Percentiles rank a stretch among this genome's conserved stretches.
These are phyloP conservation scores for Ammodramus savannarum DNA, from an alignment of 2,113 vertebrate genomes.

Conservation along the genomic window DNA sequence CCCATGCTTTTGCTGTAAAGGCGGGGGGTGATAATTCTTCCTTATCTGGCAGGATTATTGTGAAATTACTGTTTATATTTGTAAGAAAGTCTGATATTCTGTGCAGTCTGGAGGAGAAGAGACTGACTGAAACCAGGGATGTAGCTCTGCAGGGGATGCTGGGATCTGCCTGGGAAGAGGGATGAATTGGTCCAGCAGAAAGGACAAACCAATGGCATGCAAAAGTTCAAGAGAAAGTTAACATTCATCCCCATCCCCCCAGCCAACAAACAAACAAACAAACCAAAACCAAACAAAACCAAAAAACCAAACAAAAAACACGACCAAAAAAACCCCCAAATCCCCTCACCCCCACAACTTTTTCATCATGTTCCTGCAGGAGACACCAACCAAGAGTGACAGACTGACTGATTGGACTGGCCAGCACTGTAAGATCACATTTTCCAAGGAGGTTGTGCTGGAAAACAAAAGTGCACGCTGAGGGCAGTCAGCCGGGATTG, in stretches of 20 bases:
- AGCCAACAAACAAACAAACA: not conserved
- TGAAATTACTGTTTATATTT: not conserved
- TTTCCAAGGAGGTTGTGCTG: not conserved
- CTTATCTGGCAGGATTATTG: not conserved
- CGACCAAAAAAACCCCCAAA: not conserved
- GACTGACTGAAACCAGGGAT: not conserved
- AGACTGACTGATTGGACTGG: not conserved
- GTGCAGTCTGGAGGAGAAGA: not conserved
- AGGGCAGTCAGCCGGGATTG: not conserved
- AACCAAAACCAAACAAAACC: not conserved
- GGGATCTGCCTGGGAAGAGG: not conserved
- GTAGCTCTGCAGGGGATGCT: not conserved
- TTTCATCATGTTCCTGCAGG: not conserved
- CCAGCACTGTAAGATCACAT: not conserved
- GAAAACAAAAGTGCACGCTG: not conserved
- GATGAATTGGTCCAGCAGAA: not conserved
- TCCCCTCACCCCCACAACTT: rapidly evolving
- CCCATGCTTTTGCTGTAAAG: not conserved
- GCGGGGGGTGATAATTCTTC: not conserved
- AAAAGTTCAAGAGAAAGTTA: not conserved
- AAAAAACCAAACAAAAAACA: not conserved
- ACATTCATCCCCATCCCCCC: rapidly evolving
- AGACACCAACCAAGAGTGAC: not conserved
- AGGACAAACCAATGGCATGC: not conserved
- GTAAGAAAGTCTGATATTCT: not conserved